Evolutionary conservation across 2,888 invertebrate species (phyloP).

Genomic region (Muscina levida): DNA sequence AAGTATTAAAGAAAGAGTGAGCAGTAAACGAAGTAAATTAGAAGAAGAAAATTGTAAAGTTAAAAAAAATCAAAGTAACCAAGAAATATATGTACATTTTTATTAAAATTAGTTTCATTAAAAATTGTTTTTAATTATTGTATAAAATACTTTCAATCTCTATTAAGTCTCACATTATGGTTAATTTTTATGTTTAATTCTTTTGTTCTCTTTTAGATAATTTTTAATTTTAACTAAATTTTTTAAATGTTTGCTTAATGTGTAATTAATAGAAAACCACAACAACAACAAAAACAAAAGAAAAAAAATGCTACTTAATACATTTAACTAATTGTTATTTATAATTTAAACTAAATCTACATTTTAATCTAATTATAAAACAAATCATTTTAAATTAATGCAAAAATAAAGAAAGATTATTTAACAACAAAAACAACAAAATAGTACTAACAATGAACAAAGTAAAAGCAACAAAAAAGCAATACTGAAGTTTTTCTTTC

Average conservation of each 20-base stretch:
- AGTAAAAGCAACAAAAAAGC: constrained; percentile 21
- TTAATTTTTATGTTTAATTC: constrained; percentile 40
- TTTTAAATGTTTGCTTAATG: constrained; percentile 60
- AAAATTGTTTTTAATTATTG: constrained; percentile 25
- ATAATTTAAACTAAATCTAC: constrained; percentile 69
- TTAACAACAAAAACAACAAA: constrained; percentile 69
- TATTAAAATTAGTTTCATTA: constrained; percentile 40
- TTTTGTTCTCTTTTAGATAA: constrained; percentile 55
- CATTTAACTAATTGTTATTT: constrained; percentile 74
- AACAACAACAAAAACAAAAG: constrained; percentile 64
- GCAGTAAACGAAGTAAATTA: neutral
- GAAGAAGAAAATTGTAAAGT: neutral
- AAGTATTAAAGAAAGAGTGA: neutral
- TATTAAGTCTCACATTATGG: constrained; percentile 23
- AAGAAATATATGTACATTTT: constrained; percentile 48
- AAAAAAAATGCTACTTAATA: constrained; percentile 10
- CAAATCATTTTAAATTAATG: constrained; percentile 69
- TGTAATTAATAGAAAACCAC: constrained; percentile 48
- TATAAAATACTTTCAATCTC: constrained; percentile 46
- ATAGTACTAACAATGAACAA: constrained; percentile 61
- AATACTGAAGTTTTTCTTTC: constrained; percentile 27
- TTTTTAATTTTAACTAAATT: constrained; percentile 62
- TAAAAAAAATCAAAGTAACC: neutral
- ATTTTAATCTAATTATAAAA: constrained; percentile 51
- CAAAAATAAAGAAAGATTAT: constrained; percentile 67